Evolutionary conservation across 2,797 vertebrate species (phyloP).

Genomic region (Protonibea diacanthus): DNA sequence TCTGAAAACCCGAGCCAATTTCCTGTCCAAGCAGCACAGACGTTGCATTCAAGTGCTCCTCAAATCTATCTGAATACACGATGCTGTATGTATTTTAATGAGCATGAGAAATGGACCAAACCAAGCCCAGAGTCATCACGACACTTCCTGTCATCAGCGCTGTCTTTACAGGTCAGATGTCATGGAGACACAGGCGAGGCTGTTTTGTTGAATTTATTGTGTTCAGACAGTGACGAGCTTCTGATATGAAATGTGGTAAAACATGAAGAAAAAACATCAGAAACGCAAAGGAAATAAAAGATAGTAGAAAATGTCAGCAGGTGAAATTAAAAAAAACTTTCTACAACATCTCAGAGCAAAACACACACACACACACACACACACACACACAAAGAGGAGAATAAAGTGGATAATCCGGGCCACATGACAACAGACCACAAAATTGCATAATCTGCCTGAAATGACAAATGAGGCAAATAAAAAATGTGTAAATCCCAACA

Average conservation of each 20-base stretch:
- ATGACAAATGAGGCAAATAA: conserved; percentile 45
- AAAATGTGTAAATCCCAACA: conserved; percentile 22
- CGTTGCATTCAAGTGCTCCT: conserved; percentile 7
- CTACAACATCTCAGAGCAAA: not conserved
- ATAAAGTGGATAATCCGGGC: conserved; percentile 30
- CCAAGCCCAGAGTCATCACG: not conserved
- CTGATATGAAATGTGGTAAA: not conserved
- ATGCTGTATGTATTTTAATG: not conserved
- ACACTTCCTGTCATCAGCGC: not conserved
- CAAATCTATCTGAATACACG: too few species aligned
- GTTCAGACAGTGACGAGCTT: not conserved
- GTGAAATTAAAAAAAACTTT: not conserved
- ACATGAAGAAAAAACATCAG: not conserved
- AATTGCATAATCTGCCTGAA: conserved; percentile 24
- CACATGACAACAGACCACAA: conserved; percentile 42
- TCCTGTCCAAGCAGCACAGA: not conserved
- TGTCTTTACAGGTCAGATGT: not conserved
- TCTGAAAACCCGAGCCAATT: not conserved
- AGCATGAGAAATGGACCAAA: not conserved
- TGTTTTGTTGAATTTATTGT: not conserved
- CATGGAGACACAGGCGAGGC: not conserved
- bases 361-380: not conserved
- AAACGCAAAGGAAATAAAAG: not conserved
- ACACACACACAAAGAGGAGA: conserved; percentile 1
- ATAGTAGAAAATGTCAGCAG: not conserved